Base-by-base conservation (phyloP, 2,888 invertebrate genomes). In the Ochropleura plecta region DNA sequence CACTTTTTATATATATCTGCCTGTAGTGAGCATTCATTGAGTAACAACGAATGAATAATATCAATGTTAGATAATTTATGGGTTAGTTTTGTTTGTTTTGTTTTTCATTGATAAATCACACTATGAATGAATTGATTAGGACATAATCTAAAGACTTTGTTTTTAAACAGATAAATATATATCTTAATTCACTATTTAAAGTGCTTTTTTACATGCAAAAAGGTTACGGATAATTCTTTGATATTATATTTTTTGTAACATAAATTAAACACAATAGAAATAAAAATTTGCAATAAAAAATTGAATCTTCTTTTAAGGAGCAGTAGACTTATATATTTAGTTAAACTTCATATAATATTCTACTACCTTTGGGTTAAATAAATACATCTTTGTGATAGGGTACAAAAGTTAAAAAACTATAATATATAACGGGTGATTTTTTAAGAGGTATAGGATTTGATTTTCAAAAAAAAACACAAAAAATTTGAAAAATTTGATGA, bases 1-100 rank as follows among this genome's bases (percentile, higher is more conserved):
- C 12, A 77, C 20, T 46, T 40, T 40, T 57, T 79, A 70, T 79
- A 70, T 79, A 70, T 49, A 0, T 42, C 14, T 20, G 46, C 12
- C 18, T 48, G 9, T 49, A 51, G 57, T 8, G 10, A 63, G 3
- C n/a, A 2, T 9, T n/a, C 1, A 8, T 59, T 5, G 12, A 51
- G 49, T 65, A 55, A n/a, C n/a, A n/a, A n/a, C n/a, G n/a, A n/a
- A n/a, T n/a, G n/a, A n/a, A 30, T 30, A 55, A 48, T 30, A 30
- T 30, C 6, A 62, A 1, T 4, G 3, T 51, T 18, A 51, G 5
- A 14, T 62, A 14, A 10, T 59, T 30, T 57, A 7, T 55, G 44
- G 14, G 10, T 10, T 16, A 30, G 14, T 20, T 59, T n/a, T 53
- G 9, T 9, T 9, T 30, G 40, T 12, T 51, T 51, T 49, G 48